Percentiles rank a stretch among this genome's conserved stretches.
These are phyloP conservation scores for Epizoanthus fatuus DNA, from an alignment of 92 coral and sea anemone species.

Conservation along the genomic window DNA sequence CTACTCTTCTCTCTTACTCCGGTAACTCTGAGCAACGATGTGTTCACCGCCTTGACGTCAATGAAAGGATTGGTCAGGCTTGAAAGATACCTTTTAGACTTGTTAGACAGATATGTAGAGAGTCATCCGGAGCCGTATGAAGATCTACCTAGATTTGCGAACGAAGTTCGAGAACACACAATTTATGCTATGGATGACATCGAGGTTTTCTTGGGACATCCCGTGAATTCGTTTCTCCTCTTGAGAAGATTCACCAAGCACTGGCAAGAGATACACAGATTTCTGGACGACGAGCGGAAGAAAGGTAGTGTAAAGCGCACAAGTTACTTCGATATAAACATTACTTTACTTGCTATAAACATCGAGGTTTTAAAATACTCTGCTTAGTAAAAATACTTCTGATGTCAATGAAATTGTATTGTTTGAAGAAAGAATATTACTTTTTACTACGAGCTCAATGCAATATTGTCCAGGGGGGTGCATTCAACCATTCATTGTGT, in stretches of 20 bases:
- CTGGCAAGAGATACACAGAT: constrained; percentile 81
- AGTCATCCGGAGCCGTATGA: constrained; percentile 50
- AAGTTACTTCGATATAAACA: no score
- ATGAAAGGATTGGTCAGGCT: constrained; percentile 85
- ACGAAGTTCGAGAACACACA: constrained; percentile 33
- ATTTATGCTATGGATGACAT: constrained; percentile 56
- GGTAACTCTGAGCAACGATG: constrained; percentile 9
- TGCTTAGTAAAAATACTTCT: no score
- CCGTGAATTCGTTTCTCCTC: constrained; percentile 86
- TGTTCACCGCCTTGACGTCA: constrained; percentile 26
- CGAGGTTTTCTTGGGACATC: constrained; percentile 89
- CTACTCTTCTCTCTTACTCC: constrained; percentile 7
- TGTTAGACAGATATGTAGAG: constrained; percentile 72
- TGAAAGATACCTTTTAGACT: constrained; percentile 64
- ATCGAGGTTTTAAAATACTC: no score
- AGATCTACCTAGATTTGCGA: constrained; percentile 56
- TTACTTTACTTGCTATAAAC: no score
- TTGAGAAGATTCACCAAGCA: constrained; percentile 79
- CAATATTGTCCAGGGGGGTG: no score
- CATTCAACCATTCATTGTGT: no score
- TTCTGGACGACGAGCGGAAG: constrained; percentile 64
- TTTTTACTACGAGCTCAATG: no score
- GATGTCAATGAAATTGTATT: no score
- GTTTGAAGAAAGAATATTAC: no score
- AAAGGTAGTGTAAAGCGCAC: constrained; percentile 17